Evolutionary conservation across 2,888 invertebrate species (phyloP), one percentile per base, ranked within the genome.

Genomic region (Leptinotarsa peninsularis): DNA sequence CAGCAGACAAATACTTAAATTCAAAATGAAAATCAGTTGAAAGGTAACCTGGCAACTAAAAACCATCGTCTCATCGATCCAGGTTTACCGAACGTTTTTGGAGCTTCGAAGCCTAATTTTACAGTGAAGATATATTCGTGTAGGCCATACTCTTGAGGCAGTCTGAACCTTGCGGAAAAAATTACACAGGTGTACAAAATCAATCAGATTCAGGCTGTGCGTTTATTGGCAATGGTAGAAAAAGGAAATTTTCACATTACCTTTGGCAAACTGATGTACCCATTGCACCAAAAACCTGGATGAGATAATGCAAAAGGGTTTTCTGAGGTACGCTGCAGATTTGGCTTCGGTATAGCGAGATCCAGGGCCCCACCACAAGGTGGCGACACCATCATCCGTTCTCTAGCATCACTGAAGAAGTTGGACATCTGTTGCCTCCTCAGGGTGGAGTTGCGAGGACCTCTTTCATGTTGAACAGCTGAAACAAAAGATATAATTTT

Each of bases 401-500:
- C 85, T 27, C 84, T 84, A 2, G 87, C 90, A 71, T 94, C 95
- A 85, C 94, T 94, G 83, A 94, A 91, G 84, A 93, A 94, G 80
- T 95, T 89, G 3, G 95, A 95, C 93, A 98, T 96, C 90, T 98
- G 98, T 89, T 98, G 98, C 17, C 98, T 93, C 5, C 97, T 92
- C 50, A 99, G 90, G 1, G 98, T 98, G 0, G 98, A 97, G 87
- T 96, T 98, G 67, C 99, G 91, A 1, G 99, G 99, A 0, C 99
- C 99, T 79, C 99, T 92, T 88, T 99, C 99, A 86, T 99, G 98
- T 89, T 99, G 99, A 3, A 99, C 99, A 76, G 99, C 99, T 96
- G 90, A 71, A 91, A 91, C 78, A 85, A 84, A 80, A 82, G 82
- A 73, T 82, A 79, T 75, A 78, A 71, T 43, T 43, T 43, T 33